These are phyloP conservation scores for Hirtodrosophila confusa DNA, from an alignment of 2,888 invertebrate genomes.

Conservation along the genomic window DNA sequence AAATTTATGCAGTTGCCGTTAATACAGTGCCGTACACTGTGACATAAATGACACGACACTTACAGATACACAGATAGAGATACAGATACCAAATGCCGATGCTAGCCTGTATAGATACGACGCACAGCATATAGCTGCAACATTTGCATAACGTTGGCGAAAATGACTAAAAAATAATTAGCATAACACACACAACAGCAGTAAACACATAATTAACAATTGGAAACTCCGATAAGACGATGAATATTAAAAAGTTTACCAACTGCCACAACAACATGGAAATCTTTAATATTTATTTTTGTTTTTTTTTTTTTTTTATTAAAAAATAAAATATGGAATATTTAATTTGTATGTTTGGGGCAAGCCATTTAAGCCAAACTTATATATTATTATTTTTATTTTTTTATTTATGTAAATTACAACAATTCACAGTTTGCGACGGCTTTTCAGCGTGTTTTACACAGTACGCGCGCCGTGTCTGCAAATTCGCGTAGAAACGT, in stretches of 20 bases:
- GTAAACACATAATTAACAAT: constrained; percentile 45
- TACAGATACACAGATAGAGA: constrained; percentile 37
- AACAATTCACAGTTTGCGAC: constrained; percentile 56
- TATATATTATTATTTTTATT: constrained; percentile 8
- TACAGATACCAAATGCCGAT: constrained; percentile 16
- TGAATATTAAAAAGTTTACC: constrained; percentile 34
- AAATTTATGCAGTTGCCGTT: constrained; percentile 47
- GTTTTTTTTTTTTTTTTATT: no score
- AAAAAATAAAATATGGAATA: no score
- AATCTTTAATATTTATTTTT: no score
- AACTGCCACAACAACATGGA: constrained; percentile 20
- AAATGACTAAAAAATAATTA: constrained; percentile 42
- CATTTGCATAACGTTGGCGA: constrained; percentile 63
- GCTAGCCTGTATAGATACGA: constrained; percentile 31
- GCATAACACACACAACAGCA: constrained; percentile 43
- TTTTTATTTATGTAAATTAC: background rate
- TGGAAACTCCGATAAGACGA: constrained; percentile 31
- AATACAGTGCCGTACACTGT: constrained; percentile 23
- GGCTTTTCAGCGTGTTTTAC: constrained; percentile 54
- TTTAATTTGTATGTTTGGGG: no score
- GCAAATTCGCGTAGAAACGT: constrained; percentile 64
- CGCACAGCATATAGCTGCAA: constrained; percentile 17
- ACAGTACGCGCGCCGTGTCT: constrained; percentile 37
- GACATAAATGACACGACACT: constrained; percentile 62
- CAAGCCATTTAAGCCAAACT: background rate